These are phyloP conservation scores for Coreius guichenoti DNA, from an alignment of 2,797 vertebrate genomes.

Conservation along the genomic window DNA sequence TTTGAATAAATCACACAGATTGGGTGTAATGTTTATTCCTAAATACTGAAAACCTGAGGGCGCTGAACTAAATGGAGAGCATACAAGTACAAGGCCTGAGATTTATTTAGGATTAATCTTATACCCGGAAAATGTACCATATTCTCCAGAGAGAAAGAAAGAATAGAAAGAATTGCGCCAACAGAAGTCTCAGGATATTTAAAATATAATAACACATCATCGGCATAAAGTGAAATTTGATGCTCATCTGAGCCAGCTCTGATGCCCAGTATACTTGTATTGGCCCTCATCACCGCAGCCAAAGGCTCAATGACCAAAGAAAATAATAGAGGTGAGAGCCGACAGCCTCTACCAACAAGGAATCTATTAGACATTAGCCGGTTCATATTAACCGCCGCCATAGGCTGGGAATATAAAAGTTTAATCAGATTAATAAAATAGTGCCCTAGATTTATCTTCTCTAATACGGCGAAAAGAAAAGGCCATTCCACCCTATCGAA, in stretches of 20 bases:
- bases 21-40: not conserved
- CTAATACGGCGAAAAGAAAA: not conserved
- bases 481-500: not conserved
- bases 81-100: not conserved
- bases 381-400: not conserved
- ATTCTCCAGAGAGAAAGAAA: too few relatives aligned
- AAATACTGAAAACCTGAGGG: not conserved
- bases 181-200: not conserved
- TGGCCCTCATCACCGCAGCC: too few relatives aligned
- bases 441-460: not conserved
- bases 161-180: not conserved
- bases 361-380: not conserved
- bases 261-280: not conserved
- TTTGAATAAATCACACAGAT: not conserved
- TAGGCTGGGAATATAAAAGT: not conserved
- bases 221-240: not conserved
- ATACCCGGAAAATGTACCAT: not conserved
- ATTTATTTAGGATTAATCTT: not conserved
- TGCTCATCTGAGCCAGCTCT: not conserved
- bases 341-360: constrained; percentile 3
- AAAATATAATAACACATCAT: not conserved
- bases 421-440: not conserved
- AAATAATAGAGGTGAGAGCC: not conserved
- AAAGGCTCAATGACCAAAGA: not conserved
- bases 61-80: not conserved